phyloP scores from a whole-genome alignment of 2,888 invertebrate genomes.

The Lypha dubia region DNA sequence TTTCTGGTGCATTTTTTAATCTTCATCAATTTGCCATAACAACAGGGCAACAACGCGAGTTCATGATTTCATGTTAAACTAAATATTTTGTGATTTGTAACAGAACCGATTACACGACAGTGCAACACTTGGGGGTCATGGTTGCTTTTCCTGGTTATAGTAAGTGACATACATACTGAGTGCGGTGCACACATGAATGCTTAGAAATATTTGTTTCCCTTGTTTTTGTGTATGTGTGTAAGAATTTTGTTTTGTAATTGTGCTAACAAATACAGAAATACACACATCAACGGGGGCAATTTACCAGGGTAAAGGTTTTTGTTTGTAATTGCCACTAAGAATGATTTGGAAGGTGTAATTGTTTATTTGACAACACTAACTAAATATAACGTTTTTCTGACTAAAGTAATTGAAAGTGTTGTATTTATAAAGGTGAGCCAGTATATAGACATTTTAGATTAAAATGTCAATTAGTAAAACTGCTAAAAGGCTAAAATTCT shows the following conservation, averaged over 20 bases:
- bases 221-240: not conserved
- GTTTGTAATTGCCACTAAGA: not conserved
- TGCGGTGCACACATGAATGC: not conserved
- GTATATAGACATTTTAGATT: not conserved
- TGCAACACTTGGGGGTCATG: constrained; percentile 58
- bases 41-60: constrained; percentile 31
- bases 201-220: not conserved
- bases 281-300: not conserved
- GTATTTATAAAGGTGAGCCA: not conserved
- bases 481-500: no score
- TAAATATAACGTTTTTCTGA: no score
- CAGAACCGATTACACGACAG: constrained; percentile 50
- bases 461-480: not conserved
- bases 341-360: constrained; percentile 11
- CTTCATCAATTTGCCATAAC: constrained; percentile 50
- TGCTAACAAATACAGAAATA: not conserved
- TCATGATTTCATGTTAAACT: constrained; percentile 58
- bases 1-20: constrained; percentile 8
- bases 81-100: constrained; percentile 53
- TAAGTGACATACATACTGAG: constrained; percentile 33
- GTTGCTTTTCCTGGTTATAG: constrained; percentile 1
- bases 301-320: constrained; percentile 9
- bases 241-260: constrained; percentile 7
- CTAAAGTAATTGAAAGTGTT: not conserved
- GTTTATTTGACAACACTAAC: constrained; percentile 21